Conservation (phyloP, 2,113 vertebrate genomes). For the Saguinus midas region DNA sequence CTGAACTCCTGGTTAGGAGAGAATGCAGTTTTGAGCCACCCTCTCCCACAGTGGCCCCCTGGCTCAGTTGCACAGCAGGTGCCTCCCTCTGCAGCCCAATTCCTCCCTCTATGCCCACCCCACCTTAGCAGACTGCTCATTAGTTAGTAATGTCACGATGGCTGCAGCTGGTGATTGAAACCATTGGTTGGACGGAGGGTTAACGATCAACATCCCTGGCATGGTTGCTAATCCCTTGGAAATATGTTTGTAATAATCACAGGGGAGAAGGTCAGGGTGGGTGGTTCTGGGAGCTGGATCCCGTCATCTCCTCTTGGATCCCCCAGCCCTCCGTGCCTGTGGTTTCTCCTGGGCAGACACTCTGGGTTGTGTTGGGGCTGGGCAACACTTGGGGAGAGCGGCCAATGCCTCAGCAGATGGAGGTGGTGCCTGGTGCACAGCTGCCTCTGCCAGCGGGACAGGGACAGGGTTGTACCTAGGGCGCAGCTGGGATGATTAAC, state of each 20-base stretch:
- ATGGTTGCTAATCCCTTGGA: slow-evolving; percentile 67
- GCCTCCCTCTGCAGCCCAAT: not conserved
- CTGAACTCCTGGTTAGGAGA: not conserved
- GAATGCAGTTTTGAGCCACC: not conserved
- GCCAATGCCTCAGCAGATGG: slow-evolving; percentile 12
- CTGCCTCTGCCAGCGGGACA: not conserved
- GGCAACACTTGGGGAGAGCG: not conserved
- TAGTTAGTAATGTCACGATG: slow-evolving; percentile 31
- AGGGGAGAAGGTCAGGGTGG: slow-evolving; percentile 65
- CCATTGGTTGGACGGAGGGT: slow-evolving; percentile 34
- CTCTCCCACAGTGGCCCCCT: not conserved
- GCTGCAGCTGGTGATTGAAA: slow-evolving; percentile 52
- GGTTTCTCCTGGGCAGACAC: slow-evolving; percentile 27
- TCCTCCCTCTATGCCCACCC: not conserved
- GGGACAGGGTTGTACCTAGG: slow-evolving; percentile 47
- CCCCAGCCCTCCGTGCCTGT: not conserved
- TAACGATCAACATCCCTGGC: slow-evolving; percentile 39
- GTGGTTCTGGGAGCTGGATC: slow-evolving; percentile 55
- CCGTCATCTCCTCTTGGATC: not conserved
- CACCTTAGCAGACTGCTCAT: not conserved
- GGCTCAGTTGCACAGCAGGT: not conserved
- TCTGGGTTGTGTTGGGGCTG: not conserved
- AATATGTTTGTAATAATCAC: slow-evolving; percentile 71
- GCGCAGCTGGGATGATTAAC: not conserved
- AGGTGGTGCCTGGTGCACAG: not conserved